Evolutionary conservation across 2,888 invertebrate genomes (phyloP), one percentile per base, ranked within the genome.

Genomic region (Mythimna albipuncta): DNA sequence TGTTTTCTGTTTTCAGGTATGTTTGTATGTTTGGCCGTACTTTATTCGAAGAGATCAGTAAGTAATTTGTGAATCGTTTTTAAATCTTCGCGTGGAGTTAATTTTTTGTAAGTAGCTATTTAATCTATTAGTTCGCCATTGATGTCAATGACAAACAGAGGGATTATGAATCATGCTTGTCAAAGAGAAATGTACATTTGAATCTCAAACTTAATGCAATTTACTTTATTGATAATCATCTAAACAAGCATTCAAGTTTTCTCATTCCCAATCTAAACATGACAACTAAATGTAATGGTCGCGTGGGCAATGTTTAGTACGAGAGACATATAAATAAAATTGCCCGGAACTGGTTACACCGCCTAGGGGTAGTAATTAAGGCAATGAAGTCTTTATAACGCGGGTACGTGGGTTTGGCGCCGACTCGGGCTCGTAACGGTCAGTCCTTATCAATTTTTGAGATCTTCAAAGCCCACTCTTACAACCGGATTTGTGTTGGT

Each of bases 351-450:
- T 54, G 62, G 75, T 74, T 68, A 16, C n/a, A 62, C 19, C 21
- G 86, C 86, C 86, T 77, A 77, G 74, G 85, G 86, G 77, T 82
- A 69, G 86, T 85, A 88, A 89, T 89, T 89, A 89, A 83, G 81
- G 75, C 85, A 83, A 89, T 89, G 88, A 88, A 87, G 90, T 76
- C 89, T 90, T 89, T 86, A 88, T 88, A 82, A 81, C 79, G 83
- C 41, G 13, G 38, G 52, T 85, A 86, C 86, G 88, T 87, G 86
- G 87, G 83, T 82, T 81, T 79, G 83, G 79, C 84, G 82, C 87
- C 72, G 78, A 54, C 72, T 62, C 58, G 64, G 59, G 55, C 64
- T 54, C 79, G 19, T 81, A 79, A 82, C 81, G 81, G 81, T 71
- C 70, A 61, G 44, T 35, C 11, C n/a, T 70, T 81, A 81, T 81